These are phyloP conservation scores for Geodia barretti DNA, from an alignment of 37 sponge, comb jelly and placozoan species.

Conservation along the genomic window DNA sequence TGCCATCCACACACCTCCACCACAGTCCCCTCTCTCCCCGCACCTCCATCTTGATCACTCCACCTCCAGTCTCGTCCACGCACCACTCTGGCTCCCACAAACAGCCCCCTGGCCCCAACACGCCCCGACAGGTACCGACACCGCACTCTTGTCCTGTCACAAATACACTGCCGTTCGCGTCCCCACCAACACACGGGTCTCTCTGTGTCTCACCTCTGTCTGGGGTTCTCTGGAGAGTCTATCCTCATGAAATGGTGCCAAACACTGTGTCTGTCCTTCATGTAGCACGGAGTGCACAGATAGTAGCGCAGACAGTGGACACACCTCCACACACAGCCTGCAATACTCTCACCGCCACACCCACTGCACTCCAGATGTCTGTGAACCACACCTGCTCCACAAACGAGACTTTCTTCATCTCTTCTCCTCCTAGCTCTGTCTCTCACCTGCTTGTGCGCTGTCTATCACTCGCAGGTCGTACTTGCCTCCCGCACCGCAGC, in stretches of 20 bases:
- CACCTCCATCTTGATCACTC: background rate
- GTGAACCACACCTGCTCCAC: too few relatives aligned
- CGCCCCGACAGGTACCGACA: background rate
- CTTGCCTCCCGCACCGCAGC: constrained; percentile 57
- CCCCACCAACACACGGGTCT: too few relatives aligned
- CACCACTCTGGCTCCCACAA: background rate
- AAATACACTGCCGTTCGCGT: too few relatives aligned
- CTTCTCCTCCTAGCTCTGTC: constrained; percentile 18
- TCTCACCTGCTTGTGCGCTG: constrained; percentile 69
- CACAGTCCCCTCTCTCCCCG: background rate
- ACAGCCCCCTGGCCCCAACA: background rate
- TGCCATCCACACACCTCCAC: background rate
- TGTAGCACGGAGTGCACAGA: too few relatives aligned
- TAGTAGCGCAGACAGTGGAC: too few relatives aligned
- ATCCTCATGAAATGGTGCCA: too few relatives aligned
- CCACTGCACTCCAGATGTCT: too few relatives aligned
- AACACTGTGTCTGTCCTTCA: too few relatives aligned
- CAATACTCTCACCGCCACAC: too few relatives aligned
- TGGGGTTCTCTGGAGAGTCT: too few relatives aligned
- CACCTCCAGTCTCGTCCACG: background rate
- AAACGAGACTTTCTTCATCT: constrained; percentile 37
- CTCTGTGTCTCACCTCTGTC: too few relatives aligned
- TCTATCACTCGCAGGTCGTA: constrained; percentile 76
- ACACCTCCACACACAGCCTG: too few relatives aligned
- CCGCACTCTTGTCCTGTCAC: background rate